phyloP scores from a whole-genome alignment of 1,140 invertebrate species.

The Drosophila albomicans region DNA sequence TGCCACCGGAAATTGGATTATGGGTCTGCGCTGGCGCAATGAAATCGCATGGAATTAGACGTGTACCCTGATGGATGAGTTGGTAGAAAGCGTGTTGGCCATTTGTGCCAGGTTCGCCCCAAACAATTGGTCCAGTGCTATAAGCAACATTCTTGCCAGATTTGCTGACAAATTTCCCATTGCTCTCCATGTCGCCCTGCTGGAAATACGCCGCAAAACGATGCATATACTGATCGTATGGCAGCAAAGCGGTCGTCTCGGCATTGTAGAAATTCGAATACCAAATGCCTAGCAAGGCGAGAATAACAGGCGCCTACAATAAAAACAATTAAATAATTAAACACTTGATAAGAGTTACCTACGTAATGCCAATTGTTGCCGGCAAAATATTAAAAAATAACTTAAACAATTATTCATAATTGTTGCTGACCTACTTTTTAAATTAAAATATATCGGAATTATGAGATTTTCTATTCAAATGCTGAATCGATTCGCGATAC shows the following conservation, averaged over 20 bases:
- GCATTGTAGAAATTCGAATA: slow-evolving; percentile 98
- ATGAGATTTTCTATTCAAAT: too few relatives aligned
- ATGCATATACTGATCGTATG: slow-evolving; percentile 99
- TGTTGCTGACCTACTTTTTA: too few relatives aligned
- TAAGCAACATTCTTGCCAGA: slow-evolving; percentile 90
- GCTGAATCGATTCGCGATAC: too few relatives aligned
- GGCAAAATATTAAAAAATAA: too few relatives aligned
- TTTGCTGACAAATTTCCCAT: slow-evolving; percentile 97
- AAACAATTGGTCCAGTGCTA: slow-evolving; percentile 95
- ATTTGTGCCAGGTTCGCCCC: slow-evolving; percentile 99
- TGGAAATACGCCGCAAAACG: slow-evolving; percentile 99
- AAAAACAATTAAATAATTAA: neutral
- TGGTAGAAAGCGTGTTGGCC: slow-evolving; percentile 99
- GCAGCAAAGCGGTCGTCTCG: slow-evolving; percentile 97
- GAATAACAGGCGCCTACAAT: slow-evolving; percentile 94
- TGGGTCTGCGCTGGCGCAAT: slow-evolving; percentile 97
- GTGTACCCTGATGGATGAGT: slow-evolving; percentile 92
- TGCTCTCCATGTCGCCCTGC: slow-evolving; percentile 99
- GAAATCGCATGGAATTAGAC: slow-evolving; percentile 98
- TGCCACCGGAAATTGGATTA: slow-evolving; percentile 93
- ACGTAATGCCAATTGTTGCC: too few relatives aligned
- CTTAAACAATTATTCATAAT: too few relatives aligned
- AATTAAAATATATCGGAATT: too few relatives aligned
- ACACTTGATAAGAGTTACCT: too few relatives aligned
- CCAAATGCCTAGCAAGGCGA: slow-evolving; percentile 98